phyloP scores from a whole-genome alignment of 2,113 vertebrate genomes.

The Ophthalmolycus amberensis region DNA sequence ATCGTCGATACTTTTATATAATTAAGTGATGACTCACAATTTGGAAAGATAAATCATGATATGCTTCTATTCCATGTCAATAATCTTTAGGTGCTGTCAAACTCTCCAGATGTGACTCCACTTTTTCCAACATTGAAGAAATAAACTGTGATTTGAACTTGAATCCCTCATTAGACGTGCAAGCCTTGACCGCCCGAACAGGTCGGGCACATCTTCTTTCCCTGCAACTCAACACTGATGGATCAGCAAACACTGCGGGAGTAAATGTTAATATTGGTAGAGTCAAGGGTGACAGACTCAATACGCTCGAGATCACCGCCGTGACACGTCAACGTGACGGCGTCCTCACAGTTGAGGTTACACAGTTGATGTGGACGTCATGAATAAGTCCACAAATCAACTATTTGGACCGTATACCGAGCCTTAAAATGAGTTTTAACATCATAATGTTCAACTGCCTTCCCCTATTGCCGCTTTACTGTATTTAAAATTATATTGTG shows the following conservation, averaged over 20 bases:
- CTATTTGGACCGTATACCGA: neutral
- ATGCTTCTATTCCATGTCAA: neutral
- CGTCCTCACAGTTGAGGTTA: neutral
- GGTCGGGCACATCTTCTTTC: conserved; percentile 29
- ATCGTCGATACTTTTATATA: neutral
- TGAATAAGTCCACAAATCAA: neutral
- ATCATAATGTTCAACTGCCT: neutral
- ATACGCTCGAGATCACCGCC: neutral
- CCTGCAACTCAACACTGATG: conserved; percentile 36
- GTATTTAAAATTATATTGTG: neutral
- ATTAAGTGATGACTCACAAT: neutral
- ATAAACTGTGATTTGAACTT: conserved; percentile 4
- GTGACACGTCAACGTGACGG: neutral
- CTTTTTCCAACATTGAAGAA: neutral
- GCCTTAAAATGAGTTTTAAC: neutral
- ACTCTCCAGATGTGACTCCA: neutral
- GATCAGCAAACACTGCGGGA: conserved; percentile 51
- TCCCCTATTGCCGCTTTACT: neutral
- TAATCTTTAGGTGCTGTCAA: neutral
- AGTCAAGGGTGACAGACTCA: conserved; percentile 51
- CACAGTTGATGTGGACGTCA: neutral
- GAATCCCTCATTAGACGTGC: neutral
- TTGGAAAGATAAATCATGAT: neutral
- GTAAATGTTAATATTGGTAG: conserved; percentile 70
- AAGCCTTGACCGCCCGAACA: neutral